phyloP scores from a whole-genome alignment of 2,888 invertebrate genomes.

The Ceraclea dissimilis region DNA sequence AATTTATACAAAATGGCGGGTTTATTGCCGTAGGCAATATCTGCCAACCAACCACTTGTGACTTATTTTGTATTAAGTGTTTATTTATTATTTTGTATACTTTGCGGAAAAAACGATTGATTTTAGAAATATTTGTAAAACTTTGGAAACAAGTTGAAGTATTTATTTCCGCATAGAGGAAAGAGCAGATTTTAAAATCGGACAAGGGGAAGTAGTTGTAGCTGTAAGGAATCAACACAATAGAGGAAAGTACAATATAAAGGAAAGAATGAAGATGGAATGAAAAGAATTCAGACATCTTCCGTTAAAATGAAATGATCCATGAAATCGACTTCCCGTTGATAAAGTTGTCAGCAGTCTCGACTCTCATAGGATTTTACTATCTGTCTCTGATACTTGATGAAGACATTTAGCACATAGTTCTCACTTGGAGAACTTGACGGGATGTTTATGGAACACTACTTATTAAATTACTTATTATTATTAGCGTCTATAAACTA shows the following conservation, averaged over 20 bases:
- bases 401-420: conserved; percentile 9
- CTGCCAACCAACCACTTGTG: no score
- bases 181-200: not conserved
- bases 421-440: not conserved
- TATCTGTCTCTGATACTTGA: not conserved
- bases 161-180: not conserved
- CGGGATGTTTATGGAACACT: no score
- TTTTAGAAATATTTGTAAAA: no score
- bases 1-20: no score
- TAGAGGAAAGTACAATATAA: not conserved
- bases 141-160: not conserved
- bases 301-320: conserved; percentile 11
- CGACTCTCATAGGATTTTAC: no score
- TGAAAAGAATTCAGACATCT: not conserved
- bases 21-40: no score
- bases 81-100: no score
- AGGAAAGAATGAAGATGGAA: not conserved
- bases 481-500: no score
- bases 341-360: conserved; percentile 3
- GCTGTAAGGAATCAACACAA: not conserved
- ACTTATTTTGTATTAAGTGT: no score
- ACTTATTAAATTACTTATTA: no score
- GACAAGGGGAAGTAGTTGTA: not conserved
- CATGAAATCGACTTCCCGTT: conserved; percentile 11
- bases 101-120: no score